Percentiles rank a stretch among this genome's conserved stretches.
These are phyloP conservation scores for Pecten maximus DNA, from an alignment of 2,888 invertebrate species.

Conservation along the genomic window DNA sequence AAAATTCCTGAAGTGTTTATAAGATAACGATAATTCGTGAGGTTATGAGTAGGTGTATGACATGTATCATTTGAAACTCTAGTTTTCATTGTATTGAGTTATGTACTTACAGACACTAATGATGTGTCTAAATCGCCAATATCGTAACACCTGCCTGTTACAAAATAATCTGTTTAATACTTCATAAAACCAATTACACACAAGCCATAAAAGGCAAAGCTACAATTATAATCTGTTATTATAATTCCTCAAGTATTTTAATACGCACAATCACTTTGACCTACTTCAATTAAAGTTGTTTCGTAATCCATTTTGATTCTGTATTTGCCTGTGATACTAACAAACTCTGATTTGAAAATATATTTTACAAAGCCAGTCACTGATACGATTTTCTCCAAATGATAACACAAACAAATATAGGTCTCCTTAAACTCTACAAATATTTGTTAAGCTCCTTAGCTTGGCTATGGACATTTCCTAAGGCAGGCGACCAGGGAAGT, in stretches of 20 bases:
- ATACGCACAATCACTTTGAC: background rate
- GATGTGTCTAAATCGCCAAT: background rate
- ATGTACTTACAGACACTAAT: background rate
- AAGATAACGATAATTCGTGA: too few relatives aligned
- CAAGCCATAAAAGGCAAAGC: background rate
- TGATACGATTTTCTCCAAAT: background rate
- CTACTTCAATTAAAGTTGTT: background rate
- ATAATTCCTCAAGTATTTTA: slow-evolving; percentile 11
- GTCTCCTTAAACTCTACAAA: slow-evolving; percentile 13
- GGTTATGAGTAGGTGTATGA: too few relatives aligned
- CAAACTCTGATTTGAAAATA: background rate
- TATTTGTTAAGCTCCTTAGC: slow-evolving; percentile 24
- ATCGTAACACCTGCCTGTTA: slow-evolving; percentile 31
- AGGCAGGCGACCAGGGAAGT: slow-evolving; percentile 6
- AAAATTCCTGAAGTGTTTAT: too few relatives aligned
- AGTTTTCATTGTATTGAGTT: too few relatives aligned
- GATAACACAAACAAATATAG: background rate
- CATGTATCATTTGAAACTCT: too few relatives aligned
- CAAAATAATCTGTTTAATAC: background rate
- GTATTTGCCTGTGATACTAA: background rate
- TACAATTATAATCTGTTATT: background rate
- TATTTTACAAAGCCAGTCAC: background rate
- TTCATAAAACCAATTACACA: background rate
- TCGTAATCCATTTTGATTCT: background rate
- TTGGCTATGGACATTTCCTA: background rate